phyloP scores from a whole-genome alignment of 2,888 invertebrate genomes.

The Hypercompe scribonia region DNA sequence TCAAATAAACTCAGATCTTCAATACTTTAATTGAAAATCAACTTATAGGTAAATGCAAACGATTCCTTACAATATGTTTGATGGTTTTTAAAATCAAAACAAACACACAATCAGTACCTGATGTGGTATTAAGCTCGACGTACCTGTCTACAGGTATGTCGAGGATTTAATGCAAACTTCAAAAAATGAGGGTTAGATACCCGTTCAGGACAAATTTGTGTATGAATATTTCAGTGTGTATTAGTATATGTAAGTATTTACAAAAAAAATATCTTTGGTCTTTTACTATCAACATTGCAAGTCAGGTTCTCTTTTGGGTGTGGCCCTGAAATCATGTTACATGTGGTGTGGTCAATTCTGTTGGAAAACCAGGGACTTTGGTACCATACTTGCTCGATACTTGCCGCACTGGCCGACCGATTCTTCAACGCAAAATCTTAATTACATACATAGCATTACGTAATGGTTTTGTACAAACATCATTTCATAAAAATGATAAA shows the following conservation, averaged over 20 bases:
- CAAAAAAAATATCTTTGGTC: neutral
- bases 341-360: no score
- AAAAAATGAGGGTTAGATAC: neutral
- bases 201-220: neutral
- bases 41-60: neutral
- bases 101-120: neutral
- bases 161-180: neutral
- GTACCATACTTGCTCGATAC: no score
- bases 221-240: neutral
- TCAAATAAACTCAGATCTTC: no score
- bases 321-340: no score
- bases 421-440: no score
- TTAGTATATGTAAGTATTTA: neutral
- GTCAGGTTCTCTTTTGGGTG: no score
- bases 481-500: neutral
- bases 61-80: neutral
- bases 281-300: no score
- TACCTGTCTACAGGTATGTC: no score
- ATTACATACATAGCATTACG: neutral
- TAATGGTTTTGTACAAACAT: neutral
- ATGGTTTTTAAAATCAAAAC: neutral
- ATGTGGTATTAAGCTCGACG: neutral
- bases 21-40: no score
- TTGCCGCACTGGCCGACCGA: no score
- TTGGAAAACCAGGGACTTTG: no score